A percentile compares a stretch with the other conserved stretches of the same genome.
Conservation (phyloP, 2,113 vertebrate genomes). For the Grammomys surdaster region DNA sequence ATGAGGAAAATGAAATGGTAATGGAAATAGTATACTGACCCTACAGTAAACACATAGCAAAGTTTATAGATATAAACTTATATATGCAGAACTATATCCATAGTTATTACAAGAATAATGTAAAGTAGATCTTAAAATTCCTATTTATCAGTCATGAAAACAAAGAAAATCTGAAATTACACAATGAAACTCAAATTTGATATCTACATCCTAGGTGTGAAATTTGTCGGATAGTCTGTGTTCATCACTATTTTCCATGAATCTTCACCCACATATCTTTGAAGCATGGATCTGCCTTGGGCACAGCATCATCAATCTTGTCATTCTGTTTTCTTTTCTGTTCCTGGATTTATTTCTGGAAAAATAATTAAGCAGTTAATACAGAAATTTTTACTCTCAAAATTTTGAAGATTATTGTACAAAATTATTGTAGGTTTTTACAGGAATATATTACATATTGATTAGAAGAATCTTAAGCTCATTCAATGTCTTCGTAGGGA, state of each 20-base stretch:
- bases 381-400: background rate
- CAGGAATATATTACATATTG: background rate
- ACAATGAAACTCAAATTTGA: background rate
- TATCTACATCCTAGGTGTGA: background rate
- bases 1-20: background rate
- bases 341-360: background rate
- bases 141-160: background rate
- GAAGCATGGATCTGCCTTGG: background rate
- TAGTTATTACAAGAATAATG: background rate
- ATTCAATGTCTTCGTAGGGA: background rate
- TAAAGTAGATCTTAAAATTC: background rate
- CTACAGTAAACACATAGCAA: background rate
- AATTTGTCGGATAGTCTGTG: background rate
- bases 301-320: background rate
- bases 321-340: background rate
- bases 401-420: background rate
- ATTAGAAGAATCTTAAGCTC: background rate
- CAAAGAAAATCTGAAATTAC: background rate
- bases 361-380: background rate
- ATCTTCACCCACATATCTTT: background rate
- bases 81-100: background rate
- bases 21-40: background rate
- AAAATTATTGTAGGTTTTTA: background rate
- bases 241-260: background rate
- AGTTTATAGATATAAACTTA: background rate